A percentile compares a stretch with the other conserved stretches of the same genome.
These are phyloP conservation scores for Tapera naevia DNA, from an alignment of 2,797 vertebrate species.

Conservation along the genomic window DNA sequence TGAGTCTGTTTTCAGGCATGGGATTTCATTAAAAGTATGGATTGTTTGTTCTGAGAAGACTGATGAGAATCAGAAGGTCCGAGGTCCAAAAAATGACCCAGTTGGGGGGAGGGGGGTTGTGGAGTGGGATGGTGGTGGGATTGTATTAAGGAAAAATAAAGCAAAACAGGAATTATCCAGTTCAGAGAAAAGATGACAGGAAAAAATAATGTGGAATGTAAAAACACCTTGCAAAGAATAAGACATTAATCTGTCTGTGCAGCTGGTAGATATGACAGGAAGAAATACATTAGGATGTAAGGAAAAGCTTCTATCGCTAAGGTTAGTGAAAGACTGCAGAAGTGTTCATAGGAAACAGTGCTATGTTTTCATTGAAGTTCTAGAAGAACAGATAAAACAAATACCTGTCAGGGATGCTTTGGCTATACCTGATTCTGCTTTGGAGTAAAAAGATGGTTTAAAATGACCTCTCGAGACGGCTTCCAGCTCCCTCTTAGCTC, in stretches of 20 bases:
- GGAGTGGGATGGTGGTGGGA: no score
- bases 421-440: background rate
- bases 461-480: conserved; percentile 8
- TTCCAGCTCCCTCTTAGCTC: conserved; percentile 14
- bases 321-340: background rate
- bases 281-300: background rate
- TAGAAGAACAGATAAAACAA: background rate
- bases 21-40: background rate
- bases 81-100: background rate
- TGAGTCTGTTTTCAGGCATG: background rate
- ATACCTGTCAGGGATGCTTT: background rate
- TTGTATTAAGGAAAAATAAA: background rate
- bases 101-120: no score
- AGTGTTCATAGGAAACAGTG: background rate
- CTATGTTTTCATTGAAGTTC: background rate
- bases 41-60: background rate
- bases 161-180: background rate
- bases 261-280: background rate
- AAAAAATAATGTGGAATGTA: background rate
- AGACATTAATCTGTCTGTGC: background rate
- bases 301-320: background rate
- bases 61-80: background rate
- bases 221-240: background rate
- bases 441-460: background rate
- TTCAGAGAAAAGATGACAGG: background rate